phyloP scores from a whole-genome alignment of 92 coral and sea anemone species.

The Parazoanthus darwini region DNA sequence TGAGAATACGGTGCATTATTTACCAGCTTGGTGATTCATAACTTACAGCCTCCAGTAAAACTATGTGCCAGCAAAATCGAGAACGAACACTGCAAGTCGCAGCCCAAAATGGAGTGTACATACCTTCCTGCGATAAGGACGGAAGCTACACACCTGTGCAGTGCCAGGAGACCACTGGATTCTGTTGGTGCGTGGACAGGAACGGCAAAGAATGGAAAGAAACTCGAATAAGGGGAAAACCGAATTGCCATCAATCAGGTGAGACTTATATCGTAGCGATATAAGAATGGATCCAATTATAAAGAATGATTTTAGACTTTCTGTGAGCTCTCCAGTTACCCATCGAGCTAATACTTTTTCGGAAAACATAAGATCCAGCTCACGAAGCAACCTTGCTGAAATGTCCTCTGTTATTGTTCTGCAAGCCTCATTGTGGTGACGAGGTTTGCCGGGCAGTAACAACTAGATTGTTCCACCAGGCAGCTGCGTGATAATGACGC shows the following conservation, averaged over 20 bases:
- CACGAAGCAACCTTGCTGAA: no score
- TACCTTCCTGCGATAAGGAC: slow-evolving; percentile 75
- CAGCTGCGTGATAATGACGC: no score
- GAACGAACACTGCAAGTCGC: slow-evolving; percentile 15
- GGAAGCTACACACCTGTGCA: slow-evolving; percentile 80
- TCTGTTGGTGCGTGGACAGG: slow-evolving; percentile 93
- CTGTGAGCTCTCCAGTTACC: no score
- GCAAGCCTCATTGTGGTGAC: no score
- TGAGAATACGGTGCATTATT: neutral
- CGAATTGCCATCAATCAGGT: slow-evolving; percentile 73
- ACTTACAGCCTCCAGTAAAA: slow-evolving; percentile 31
- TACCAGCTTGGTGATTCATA: neutral
- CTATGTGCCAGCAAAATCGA: slow-evolving; percentile 42
- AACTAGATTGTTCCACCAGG: no score
- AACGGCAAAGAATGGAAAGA: slow-evolving; percentile 77
- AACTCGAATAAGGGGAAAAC: slow-evolving; percentile 80
- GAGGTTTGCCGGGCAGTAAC: no score
- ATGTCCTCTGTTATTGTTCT: no score
- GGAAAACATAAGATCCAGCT: no score
- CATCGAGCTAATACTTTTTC: no score
- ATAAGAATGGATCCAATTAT: no score
- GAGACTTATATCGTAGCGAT: neutral
- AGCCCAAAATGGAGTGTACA: slow-evolving; percentile 52
- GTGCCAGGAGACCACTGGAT: slow-evolving; percentile 80
- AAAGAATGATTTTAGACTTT: no score